Conservation (phyloP, 1,140 invertebrate genomes). For the Gryon sp. region DNA sequence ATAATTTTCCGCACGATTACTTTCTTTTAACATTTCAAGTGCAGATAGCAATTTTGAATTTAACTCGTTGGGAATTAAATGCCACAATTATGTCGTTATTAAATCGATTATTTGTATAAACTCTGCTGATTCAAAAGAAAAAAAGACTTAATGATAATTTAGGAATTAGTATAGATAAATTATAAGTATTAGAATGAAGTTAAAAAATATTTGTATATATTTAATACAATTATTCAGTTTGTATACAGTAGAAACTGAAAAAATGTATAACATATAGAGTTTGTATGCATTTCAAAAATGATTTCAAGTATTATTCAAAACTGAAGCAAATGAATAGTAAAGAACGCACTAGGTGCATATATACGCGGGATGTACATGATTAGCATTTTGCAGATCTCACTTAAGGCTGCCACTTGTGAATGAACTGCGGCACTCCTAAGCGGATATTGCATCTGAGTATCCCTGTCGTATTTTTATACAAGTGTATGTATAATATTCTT, state of each 20-base stretch:
- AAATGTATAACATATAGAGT: too few species aligned
- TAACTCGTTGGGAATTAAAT: too few species aligned
- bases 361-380: constrained; percentile 67
- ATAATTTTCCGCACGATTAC: constrained; percentile 33
- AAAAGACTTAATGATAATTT: too few species aligned
- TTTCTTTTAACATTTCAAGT: constrained; percentile 12
- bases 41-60: constrained; percentile 19
- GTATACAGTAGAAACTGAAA: too few species aligned
- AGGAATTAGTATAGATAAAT: too few species aligned
- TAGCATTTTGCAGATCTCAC: constrained; percentile 70
- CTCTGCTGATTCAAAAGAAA: too few species aligned
- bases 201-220: too few species aligned
- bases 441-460: constrained; percentile 48
- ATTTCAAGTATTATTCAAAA: constrained; percentile 58
- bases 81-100: too few species aligned
- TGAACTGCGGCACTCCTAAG: constrained; percentile 66
- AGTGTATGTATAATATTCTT: constrained; percentile 60
- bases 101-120: too few species aligned
- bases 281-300: constrained; percentile 42
- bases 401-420: constrained; percentile 68
- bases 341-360: constrained; percentile 39
- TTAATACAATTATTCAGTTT: too few species aligned
- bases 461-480: constrained; percentile 44
- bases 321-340: constrained; percentile 59
- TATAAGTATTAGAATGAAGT: too few species aligned